Conservation (phyloP, 2,113 vertebrate species). For the Trachemys scripta region DNA sequence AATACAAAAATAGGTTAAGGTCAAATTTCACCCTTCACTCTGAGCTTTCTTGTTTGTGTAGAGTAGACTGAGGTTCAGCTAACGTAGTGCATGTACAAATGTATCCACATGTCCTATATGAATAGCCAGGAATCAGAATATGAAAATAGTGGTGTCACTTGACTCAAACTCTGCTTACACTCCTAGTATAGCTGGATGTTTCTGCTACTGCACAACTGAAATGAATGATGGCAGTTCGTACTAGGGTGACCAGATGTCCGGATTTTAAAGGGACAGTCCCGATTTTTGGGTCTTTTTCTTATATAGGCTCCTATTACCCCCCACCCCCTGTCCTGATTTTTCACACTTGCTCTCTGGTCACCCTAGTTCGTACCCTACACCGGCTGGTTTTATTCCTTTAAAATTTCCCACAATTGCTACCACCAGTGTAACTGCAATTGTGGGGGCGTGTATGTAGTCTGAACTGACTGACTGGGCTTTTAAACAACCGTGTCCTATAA, state of each 20-base stretch:
- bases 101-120: neutral
- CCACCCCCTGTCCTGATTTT: no score
- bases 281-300: no score
- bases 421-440: fast-evolving
- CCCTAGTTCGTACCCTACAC: neutral
- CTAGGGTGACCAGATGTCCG: no score
- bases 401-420: neutral
- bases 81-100: fast-evolving
- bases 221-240: neutral
- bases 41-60: neutral
- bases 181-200: neutral
- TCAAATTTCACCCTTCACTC: neutral
- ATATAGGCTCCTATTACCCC: no score
- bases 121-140: neutral
- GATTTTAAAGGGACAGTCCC: no score
- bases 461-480: neutral
- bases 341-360: no score
- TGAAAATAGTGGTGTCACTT: neutral
- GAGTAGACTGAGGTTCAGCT: neutral
- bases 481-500: neutral
- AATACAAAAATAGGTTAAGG: neutral
- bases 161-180: neutral
- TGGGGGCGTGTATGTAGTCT: neutral
- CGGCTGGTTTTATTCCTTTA: neutral
- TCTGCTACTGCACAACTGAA: neutral